These are phyloP conservation scores for Rhynchomys soricoides DNA, from an alignment of 2,113 vertebrate species.

Conservation along the genomic window DNA sequence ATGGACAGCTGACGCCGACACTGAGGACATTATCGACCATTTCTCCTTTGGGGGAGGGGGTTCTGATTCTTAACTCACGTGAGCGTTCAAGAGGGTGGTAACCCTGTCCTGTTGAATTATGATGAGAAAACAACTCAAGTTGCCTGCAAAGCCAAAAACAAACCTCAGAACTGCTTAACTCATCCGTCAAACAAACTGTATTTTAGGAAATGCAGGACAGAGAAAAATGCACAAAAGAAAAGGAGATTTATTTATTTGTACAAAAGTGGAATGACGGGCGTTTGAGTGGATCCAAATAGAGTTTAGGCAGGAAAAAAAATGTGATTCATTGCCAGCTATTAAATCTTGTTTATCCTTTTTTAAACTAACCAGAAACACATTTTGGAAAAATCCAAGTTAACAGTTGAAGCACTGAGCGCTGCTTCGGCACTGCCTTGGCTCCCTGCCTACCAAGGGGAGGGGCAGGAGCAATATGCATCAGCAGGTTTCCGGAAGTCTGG, in stretches of 20 bases:
- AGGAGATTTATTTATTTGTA: slow-evolving; percentile 82
- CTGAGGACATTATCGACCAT: slow-evolving; percentile 68
- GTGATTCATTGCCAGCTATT: slow-evolving; percentile 84
- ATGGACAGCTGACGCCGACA: slow-evolving; percentile 50
- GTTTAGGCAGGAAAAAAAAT: slow-evolving; percentile 66
- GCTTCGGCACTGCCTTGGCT: slow-evolving; percentile 32
- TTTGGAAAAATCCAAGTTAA: slow-evolving; percentile 80
- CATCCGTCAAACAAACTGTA: slow-evolving; percentile 84
- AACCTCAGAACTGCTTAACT: slow-evolving; percentile 85
- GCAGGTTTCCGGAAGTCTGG: not conserved
- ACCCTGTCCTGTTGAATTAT: slow-evolving; percentile 88
- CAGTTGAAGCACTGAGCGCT: slow-evolving; percentile 76
- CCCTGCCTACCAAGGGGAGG: not conserved
- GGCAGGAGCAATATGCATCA: not conserved
- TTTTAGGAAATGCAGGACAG: slow-evolving; percentile 86
- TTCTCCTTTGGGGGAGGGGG: slow-evolving; percentile 60
- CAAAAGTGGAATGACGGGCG: slow-evolving; percentile 79
- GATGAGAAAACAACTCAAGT: slow-evolving; percentile 84
- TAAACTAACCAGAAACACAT: slow-evolving; percentile 89
- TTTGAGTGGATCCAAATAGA: slow-evolving; percentile 84
- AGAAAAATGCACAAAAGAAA: slow-evolving; percentile 85
- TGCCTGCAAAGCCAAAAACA: slow-evolving; percentile 83
- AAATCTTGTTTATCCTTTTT: slow-evolving; percentile 87
- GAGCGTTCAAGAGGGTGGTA: slow-evolving; percentile 86
- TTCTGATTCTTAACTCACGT: slow-evolving; percentile 84